Evolutionary conservation across 2,113 vertebrate genomes (phyloP).

Genomic region (Lophura nycthemera): DNA sequence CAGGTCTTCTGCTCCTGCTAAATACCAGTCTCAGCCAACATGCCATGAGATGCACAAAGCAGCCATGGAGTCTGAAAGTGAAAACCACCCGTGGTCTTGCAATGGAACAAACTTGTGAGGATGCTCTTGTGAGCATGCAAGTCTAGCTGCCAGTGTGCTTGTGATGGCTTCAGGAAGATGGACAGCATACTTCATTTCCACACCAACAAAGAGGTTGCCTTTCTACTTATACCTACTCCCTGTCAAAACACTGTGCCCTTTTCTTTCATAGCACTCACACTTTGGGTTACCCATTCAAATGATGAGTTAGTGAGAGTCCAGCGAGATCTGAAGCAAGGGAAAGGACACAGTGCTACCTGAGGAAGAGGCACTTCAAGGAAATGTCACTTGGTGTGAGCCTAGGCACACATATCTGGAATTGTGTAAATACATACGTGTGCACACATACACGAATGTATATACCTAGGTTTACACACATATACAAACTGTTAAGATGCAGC

Average conservation of each 20-base stretch:
- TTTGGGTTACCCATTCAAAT: background rate
- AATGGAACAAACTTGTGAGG: background rate
- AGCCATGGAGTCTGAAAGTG: background rate
- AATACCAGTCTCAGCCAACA: background rate
- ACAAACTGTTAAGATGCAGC: background rate
- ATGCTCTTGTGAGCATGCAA: background rate
- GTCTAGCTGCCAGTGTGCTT: background rate
- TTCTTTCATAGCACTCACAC: background rate
- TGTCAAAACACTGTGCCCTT: background rate
- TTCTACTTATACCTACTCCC: background rate
- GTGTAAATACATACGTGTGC: too few species aligned
- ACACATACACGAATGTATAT: background rate
- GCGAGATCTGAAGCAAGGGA: background rate
- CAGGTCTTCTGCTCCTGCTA: background rate
- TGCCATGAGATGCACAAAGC: background rate
- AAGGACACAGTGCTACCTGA: background rate
- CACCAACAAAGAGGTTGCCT: background rate
- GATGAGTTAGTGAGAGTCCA: background rate
- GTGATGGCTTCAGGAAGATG: background rate
- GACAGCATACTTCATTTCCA: background rate
- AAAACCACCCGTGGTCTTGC: rapidly evolving
- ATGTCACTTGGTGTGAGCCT: background rate
- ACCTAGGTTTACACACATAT: background rate
- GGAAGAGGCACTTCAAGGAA: background rate
- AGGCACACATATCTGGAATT: background rate